Evolutionary conservation across 2,888 invertebrate genomes (phyloP), one percentile per base, ranked within the genome.

Genomic region (Drosophila yooni): DNA sequence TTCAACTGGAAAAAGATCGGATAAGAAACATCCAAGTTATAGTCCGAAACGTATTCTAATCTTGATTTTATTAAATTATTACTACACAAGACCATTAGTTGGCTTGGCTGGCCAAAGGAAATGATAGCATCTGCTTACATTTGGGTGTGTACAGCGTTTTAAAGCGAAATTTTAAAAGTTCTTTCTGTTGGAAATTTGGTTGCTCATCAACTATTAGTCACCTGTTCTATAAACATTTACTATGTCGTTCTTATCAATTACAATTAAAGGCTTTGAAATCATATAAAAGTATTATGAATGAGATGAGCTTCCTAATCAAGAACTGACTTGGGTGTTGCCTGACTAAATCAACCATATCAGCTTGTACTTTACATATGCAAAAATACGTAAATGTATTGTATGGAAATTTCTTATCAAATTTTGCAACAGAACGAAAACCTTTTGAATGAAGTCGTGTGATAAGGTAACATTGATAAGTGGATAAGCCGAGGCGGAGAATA

Each of bases 391-490:
- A 21, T 21, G n/a, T 6, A 0, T 11, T n/a, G 6, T 40, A 50
- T 38, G 25, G 38, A 25, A 48, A 33, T 18, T 31, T 0, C 29
- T 68, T 66, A 66, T 66, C 57, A 57, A 34, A 56, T 34, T 33
- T 10, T 3, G 29, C 25, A 34, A 21, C 7, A 38, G 13, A 40
- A 21, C 18, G 27, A 51, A 31, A 40, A 38, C 18, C n/a, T 25
- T 51, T 29, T 68, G 33, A 68, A 40, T 34, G 54, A 51, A 27
- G 6, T 25, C 33, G 50, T n/a, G 18, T 58, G 76, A 79, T 77
- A 79, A 79, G 79, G n/a, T 31, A 52, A 43, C 61, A n/a, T 29
- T 62, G 79, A 77, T 77, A 77, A 78, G 36, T 62, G 46, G 53
- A 66, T 70, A 70, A 74, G 54, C 61, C 25, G 18, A 46, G 13